Percentiles rank a stretch among this genome's conserved stretches.
Evolutionary conservation across 2,888 invertebrate species (phyloP).

Genomic region (Phrixothrix hirtus): DNA sequence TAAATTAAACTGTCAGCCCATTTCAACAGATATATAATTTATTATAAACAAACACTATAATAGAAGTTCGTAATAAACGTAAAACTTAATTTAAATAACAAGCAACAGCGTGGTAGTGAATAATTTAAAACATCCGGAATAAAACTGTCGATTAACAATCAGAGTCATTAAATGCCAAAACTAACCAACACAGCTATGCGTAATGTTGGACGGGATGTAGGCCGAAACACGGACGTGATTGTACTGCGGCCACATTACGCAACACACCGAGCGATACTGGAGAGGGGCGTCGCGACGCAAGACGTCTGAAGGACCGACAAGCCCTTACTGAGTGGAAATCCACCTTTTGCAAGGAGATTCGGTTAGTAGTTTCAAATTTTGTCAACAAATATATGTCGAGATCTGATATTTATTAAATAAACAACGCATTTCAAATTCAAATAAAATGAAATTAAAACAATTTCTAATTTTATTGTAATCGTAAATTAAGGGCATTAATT

Average conservation of each 20-base stretch:
- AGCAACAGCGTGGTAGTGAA: too few species aligned
- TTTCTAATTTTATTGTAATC: neutral
- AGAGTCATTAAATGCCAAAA: constrained; percentile 13
- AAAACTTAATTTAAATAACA: too few species aligned
- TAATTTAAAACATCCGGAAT: constrained; percentile 3
- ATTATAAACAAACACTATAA: too few species aligned
- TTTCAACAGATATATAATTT: neutral
- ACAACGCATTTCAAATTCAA: neutral
- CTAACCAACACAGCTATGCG: constrained; percentile 21
- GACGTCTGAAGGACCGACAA: constrained; percentile 28
- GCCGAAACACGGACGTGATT: constrained; percentile 29
- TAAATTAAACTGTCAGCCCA: constrained; percentile 6
- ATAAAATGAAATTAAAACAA: neutral
- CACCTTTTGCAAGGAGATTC: neutral
- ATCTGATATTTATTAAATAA: neutral
- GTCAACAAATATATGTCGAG: neutral
- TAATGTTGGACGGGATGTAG: constrained; percentile 21
- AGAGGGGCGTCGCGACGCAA: constrained; percentile 40
- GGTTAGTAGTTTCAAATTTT: neutral
- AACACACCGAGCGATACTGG: constrained; percentile 38
- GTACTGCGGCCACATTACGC: constrained; percentile 45
- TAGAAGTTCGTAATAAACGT: too few species aligned
- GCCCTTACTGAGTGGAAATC: constrained; percentile 6
- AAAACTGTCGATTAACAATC: constrained; percentile 8
- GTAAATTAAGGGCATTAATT: neutral